Conservation (phyloP, 2,888 invertebrate species). For the Napeogenes inachia region DNA sequence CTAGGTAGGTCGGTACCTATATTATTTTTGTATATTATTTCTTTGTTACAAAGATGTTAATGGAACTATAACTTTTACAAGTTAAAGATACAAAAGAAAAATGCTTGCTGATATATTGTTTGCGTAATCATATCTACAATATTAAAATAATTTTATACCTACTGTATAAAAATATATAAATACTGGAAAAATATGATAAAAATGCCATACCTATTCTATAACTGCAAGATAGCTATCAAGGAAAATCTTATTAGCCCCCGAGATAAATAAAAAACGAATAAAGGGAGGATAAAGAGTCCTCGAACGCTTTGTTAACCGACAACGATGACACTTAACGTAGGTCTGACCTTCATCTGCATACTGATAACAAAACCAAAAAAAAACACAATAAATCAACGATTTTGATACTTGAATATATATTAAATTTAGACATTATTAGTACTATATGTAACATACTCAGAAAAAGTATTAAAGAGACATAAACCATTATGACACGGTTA, state of each 20-base stretch:
- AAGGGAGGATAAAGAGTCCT: slow-evolving; percentile 24
- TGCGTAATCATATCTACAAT: too few species aligned
- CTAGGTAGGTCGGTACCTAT: too few species aligned
- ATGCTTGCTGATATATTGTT: too few species aligned
- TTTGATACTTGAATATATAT: slow-evolving; percentile 1
- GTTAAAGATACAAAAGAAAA: too few species aligned
- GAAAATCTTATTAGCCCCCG: slow-evolving; percentile 22
- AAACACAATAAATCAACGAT: slow-evolving; percentile 10
- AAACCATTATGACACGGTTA: slow-evolving; percentile 9
- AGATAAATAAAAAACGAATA: slow-evolving; percentile 24
- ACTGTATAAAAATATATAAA: too few species aligned
- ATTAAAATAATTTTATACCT: too few species aligned
- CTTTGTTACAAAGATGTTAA: too few species aligned
- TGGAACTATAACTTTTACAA: too few species aligned
- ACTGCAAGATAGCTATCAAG: slow-evolving; percentile 18
- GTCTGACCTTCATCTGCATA: slow-evolving; percentile 21
- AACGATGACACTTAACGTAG: slow-evolving; percentile 24
- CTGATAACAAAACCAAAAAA: slow-evolving; percentile 20
- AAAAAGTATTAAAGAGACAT: slow-evolving; percentile 6
- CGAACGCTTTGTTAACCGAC: slow-evolving; percentile 26
- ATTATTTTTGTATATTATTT: too few species aligned
- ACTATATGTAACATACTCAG: slow-evolving; percentile 1
- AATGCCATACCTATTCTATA: background rate
- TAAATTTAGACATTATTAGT: slow-evolving; percentile 2
- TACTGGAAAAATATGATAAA: too few species aligned